Conservation (phyloP, 2,113 vertebrate species). For the Peromyscus leucopus region DNA sequence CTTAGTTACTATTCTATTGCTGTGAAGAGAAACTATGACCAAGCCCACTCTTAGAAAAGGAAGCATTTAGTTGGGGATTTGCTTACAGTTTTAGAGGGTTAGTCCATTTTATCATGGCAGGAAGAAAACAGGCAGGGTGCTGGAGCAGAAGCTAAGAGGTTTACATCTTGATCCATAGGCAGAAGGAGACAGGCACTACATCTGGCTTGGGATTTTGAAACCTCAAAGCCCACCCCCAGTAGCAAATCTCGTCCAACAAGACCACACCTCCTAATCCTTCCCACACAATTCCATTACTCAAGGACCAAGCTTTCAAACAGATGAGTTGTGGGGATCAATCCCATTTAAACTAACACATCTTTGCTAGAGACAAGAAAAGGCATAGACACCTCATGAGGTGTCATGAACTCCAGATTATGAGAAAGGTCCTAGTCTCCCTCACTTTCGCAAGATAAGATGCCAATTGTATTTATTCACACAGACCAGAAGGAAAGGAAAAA, state of each 20-base stretch:
- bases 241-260: background rate
- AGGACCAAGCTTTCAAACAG: background rate
- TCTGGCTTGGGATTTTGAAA: background rate
- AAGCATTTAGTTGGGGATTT: background rate
- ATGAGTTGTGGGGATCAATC: background rate
- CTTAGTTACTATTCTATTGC: background rate
- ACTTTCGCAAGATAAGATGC: background rate
- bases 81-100: background rate
- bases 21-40: background rate
- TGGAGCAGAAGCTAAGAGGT: background rate
- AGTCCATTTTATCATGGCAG: background rate
- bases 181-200: background rate
- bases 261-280: background rate
- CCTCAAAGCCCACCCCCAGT: background rate
- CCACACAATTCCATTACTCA: background rate
- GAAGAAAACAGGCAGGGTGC: background rate
- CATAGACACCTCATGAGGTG: background rate
- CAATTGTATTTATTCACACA: background rate
- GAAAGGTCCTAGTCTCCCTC: background rate
- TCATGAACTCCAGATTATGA: background rate
- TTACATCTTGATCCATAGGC: background rate
- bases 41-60: background rate
- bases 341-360: background rate
- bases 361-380: constrained; percentile 27
- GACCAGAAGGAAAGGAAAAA: background rate